Evolutionary conservation across 2,797 vertebrate species (phyloP).

Genomic region (Myotis myotis): DNA sequence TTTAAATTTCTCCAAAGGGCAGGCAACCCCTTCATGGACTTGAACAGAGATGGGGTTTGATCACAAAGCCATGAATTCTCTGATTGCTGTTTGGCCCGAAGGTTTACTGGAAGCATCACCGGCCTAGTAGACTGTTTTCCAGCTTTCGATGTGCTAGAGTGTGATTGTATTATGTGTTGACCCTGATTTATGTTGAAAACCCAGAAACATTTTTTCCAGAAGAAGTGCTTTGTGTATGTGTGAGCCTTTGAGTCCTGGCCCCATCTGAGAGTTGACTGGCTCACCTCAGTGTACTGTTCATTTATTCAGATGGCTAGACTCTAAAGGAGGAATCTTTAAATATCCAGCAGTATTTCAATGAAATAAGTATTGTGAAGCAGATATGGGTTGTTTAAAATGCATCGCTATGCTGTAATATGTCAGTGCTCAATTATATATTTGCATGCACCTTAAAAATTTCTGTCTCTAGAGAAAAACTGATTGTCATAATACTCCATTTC

Average conservation of each 20-base stretch:
- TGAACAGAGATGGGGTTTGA: slow-evolving; percentile 15
- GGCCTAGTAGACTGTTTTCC: slow-evolving; percentile 52
- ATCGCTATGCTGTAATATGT: slow-evolving; percentile 70
- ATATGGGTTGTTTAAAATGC: slow-evolving; percentile 64
- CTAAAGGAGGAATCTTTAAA: slow-evolving; percentile 52
- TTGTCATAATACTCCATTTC: slow-evolving; percentile 72
- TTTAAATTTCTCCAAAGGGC: not conserved
- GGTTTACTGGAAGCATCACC: slow-evolving; percentile 57
- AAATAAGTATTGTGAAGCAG: slow-evolving; percentile 63
- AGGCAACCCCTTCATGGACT: slow-evolving; percentile 9
- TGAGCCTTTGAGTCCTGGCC: slow-evolving; percentile 59
- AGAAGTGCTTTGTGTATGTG: slow-evolving; percentile 66
- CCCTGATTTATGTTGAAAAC: slow-evolving; percentile 75
- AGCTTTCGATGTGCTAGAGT: slow-evolving; percentile 64
- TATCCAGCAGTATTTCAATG: slow-evolving; percentile 57
- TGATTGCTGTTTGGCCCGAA: slow-evolving; percentile 65
- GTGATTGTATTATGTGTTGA: slow-evolving; percentile 73
- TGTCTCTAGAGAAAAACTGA: slow-evolving; percentile 65
- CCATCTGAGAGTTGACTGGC: slow-evolving; percentile 46
- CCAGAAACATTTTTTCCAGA: slow-evolving; percentile 72
- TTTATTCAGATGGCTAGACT: slow-evolving; percentile 63
- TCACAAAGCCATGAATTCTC: slow-evolving; percentile 56
- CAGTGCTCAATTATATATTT: slow-evolving; percentile 68
- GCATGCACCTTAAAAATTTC: slow-evolving; percentile 70
- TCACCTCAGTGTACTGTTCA: slow-evolving; percentile 59